Evolutionary conservation across 2,113 vertebrate species (phyloP).

Genomic region (Phalacrocorax carbo): DNA sequence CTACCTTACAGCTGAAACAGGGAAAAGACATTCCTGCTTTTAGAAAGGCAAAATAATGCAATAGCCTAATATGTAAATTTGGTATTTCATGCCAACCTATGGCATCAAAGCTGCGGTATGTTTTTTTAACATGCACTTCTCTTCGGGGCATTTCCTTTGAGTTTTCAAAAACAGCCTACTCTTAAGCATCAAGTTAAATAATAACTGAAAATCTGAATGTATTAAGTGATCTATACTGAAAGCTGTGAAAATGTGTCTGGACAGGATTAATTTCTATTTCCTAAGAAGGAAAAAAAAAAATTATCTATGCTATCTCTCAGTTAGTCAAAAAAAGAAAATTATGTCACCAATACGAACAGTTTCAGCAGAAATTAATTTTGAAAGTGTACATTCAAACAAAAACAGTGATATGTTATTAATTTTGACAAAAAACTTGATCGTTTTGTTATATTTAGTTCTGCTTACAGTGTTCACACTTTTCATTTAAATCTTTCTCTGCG

Average conservation of each 20-base stretch:
- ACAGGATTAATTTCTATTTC: not conserved
- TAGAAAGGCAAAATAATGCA: not conserved
- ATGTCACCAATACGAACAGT: not conserved
- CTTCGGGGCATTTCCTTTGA: not conserved
- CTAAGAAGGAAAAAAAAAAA: not conserved
- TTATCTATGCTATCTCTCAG: not conserved
- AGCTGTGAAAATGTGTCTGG: not conserved
- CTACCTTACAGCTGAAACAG: not conserved
- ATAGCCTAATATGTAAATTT: not conserved
- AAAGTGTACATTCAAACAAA: not conserved
- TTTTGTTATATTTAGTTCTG: not conserved
- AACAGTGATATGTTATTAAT: not conserved
- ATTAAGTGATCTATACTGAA: not conserved
- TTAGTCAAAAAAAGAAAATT: not conserved
- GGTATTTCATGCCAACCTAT: not conserved
- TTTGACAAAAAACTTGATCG: not conserved
- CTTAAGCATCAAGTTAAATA: not conserved
- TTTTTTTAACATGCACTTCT: not conserved
- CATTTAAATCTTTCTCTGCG: not conserved
- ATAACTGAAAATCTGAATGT: not conserved
- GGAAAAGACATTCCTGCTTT: not conserved
- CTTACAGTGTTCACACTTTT: not conserved
- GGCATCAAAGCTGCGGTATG: accelerated
- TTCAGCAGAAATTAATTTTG: not conserved
- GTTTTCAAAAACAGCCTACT: not conserved